These are phyloP conservation scores for Oxygymnocypris stewartii DNA, from an alignment of 2,113 vertebrate genomes.

Conservation along the genomic window DNA sequence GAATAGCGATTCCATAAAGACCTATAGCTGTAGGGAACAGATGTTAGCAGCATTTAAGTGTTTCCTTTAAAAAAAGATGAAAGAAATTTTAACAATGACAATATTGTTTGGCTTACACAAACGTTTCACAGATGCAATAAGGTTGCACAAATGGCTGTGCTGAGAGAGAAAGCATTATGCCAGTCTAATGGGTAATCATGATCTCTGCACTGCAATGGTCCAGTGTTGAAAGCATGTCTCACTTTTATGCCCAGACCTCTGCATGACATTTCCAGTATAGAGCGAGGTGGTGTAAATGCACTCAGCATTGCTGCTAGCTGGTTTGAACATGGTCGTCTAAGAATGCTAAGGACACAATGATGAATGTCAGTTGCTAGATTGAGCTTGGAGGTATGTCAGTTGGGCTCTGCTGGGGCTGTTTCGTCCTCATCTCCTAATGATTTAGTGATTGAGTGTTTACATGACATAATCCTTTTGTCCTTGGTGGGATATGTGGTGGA, in stretches of 20 bases:
- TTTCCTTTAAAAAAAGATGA: conserved; percentile 4
- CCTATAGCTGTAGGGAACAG: conserved; percentile 54
- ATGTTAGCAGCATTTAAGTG: conserved; percentile 14
- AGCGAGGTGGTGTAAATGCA: not conserved
- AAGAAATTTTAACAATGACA: not conserved
- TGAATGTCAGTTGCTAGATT: not conserved
- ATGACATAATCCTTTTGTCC: not conserved
- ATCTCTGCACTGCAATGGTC: not conserved
- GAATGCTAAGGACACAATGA: not conserved
- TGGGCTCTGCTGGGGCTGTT: not conserved
- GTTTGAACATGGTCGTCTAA: not conserved
- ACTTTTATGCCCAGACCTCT: not conserved
- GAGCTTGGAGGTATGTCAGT: not conserved
- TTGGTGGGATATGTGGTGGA: not conserved
- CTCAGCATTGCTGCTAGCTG: not conserved
- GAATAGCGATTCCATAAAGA: conserved; percentile 55
- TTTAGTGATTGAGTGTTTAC: conserved; percentile 6
- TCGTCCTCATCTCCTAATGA: conserved; percentile 11
- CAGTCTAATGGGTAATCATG: not conserved
- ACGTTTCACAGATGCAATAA: not conserved
- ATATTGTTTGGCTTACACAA: conserved; percentile 1
- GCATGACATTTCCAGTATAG: not conserved
- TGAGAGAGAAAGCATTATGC: not conserved
- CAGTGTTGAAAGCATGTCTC: not conserved
- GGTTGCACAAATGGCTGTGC: not conserved